A percentile compares a stretch with the other conserved stretches of the same genome.
phyloP scores from a whole-genome alignment of 2,888 invertebrate genomes.

The Micoletzkya japonica region DNA sequence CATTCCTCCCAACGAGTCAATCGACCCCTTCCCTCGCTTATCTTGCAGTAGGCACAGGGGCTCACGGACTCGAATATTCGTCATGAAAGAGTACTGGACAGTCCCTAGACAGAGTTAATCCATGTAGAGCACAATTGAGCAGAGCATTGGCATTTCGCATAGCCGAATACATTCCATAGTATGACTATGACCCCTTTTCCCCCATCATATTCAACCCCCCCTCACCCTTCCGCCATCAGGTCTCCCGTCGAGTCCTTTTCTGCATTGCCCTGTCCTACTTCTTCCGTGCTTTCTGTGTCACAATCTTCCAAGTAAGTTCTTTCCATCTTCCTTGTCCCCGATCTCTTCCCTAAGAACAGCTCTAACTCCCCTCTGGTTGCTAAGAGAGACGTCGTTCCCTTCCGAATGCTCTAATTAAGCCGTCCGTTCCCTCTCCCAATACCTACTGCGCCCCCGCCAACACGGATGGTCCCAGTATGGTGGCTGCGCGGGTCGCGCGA shows the following conservation, averaged over 20 bases:
- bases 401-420: slow-evolving; percentile 34
- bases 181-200: too few species aligned
- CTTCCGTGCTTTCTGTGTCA: slow-evolving; percentile 58
- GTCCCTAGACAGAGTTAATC: too few species aligned
- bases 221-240: too few species aligned
- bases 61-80: too few species aligned
- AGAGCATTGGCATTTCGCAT: too few species aligned
- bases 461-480: slow-evolving; percentile 32
- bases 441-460: slow-evolving; percentile 61
- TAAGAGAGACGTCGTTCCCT: not conserved
- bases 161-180: too few species aligned
- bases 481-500: slow-evolving; percentile 42
- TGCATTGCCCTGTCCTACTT: slow-evolving; percentile 51
- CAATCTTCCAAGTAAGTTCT: slow-evolving; percentile 49
- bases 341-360: not conserved
- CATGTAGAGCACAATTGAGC: too few species aligned
- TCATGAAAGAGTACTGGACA: too few species aligned
- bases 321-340: not conserved
- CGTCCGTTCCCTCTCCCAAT: slow-evolving; percentile 58
- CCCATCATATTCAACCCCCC: too few species aligned
- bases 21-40: not conserved
- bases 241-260: slow-evolving; percentile 45
- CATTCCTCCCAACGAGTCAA: not conserved
- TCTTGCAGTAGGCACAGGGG: too few species aligned
- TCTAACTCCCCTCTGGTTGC: not conserved